phyloP scores from a whole-genome alignment of 1,140 invertebrate species.

The Anastrepha ludens region DNA sequence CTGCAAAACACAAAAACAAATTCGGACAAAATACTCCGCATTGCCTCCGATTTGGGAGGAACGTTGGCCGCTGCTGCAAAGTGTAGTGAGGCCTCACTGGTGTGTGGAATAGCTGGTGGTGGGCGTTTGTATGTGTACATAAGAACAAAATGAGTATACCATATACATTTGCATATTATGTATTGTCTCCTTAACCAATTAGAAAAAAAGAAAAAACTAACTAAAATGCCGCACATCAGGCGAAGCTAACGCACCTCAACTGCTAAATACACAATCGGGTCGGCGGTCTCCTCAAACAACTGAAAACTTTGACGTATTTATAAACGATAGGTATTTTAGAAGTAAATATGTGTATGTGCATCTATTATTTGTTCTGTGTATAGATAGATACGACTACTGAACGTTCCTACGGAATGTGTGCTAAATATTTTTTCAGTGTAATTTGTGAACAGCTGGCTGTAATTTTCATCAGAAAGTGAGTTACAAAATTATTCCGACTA shows the following conservation, averaged over 20 bases:
- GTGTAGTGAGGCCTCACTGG: not conserved
- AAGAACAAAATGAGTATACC: too few species aligned
- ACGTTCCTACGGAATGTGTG: too few species aligned
- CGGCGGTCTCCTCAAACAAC: not conserved
- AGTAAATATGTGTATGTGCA: too few species aligned
- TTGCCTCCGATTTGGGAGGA: not conserved
- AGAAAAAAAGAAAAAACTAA: not conserved
- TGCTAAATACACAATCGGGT: not conserved
- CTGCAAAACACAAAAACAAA: not conserved
- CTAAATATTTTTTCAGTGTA: too few species aligned
- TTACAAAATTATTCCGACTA: too few species aligned
- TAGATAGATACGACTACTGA: too few species aligned
- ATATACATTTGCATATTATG: not conserved
- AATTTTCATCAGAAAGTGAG: too few species aligned
- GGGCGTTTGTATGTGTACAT: not conserved
- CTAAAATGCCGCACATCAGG: not conserved
- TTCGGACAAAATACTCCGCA: not conserved
- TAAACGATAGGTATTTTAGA: too few species aligned
- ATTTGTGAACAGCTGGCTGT: too few species aligned
- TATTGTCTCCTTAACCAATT: not conserved
- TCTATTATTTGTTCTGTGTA: too few species aligned
- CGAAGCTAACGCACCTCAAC: not conserved
- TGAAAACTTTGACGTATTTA: too few species aligned
- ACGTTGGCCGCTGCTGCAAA: not conserved
- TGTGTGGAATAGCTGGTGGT: not conserved